These are phyloP conservation scores for Drosophila sordidapex DNA, from an alignment of 2,888 invertebrate species.

Conservation along the genomic window DNA sequence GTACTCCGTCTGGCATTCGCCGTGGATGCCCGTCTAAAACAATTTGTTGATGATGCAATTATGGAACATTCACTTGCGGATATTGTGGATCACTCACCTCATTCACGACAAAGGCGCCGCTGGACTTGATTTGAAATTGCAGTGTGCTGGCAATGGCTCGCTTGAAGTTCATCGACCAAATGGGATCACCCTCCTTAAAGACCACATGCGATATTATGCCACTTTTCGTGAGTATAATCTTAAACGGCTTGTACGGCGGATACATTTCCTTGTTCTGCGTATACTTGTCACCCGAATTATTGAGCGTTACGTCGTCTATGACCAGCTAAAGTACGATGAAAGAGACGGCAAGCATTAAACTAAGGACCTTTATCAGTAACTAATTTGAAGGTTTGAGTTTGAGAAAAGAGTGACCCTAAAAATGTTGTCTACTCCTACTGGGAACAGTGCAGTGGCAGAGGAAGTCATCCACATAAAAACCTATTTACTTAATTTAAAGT, in stretches of 20 bases:
- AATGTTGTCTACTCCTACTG: background rate
- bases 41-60: background rate
- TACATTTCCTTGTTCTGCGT: slow-evolving; percentile 85
- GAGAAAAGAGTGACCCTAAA: background rate
- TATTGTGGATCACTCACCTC: slow-evolving; percentile 76
- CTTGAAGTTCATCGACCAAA: slow-evolving; percentile 89
- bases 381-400: background rate
- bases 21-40: slow-evolving; percentile 87
- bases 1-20: slow-evolving; percentile 86
- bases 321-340: slow-evolving; percentile 74
- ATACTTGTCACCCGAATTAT: slow-evolving; percentile 85
- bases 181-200: slow-evolving; percentile 86
- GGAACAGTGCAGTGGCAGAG: background rate
- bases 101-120: slow-evolving; percentile 84
- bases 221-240: slow-evolving; percentile 82
- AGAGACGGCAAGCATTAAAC: background rate
- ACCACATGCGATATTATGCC: slow-evolving; percentile 83
- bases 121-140: slow-evolving; percentile 86
- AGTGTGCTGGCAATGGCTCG: slow-evolving; percentile 88
- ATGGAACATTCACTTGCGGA: slow-evolving; percentile 3
- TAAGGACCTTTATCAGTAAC: background rate
- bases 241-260: slow-evolving; percentile 84
- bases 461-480: background rate
- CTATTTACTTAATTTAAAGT: background rate
- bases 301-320: slow-evolving; percentile 84